Percentiles rank a stretch among this genome's conserved stretches.
Conservation (phyloP, 2,888 invertebrate genomes). For the Thecophora atra region DNA sequence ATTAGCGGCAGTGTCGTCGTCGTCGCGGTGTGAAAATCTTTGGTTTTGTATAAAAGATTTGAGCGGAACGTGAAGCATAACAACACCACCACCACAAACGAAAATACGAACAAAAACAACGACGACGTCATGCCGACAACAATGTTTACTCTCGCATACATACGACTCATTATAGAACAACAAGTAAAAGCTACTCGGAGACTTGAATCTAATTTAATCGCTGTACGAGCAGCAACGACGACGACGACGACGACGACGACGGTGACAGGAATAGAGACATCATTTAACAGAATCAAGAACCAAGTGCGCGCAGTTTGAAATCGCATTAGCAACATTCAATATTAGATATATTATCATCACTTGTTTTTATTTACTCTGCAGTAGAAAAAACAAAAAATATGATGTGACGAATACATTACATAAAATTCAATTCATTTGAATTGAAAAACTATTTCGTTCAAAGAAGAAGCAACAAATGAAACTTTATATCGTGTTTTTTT, state of each 20-base stretch:
- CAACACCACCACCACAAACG: conserved; percentile 14
- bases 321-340: conserved; percentile 9
- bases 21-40: conserved; percentile 8
- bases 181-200: not conserved
- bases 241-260: too few relatives aligned
- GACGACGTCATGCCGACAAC: not conserved
- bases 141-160: not conserved
- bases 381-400: conserved; percentile 9
- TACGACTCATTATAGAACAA: too few relatives aligned
- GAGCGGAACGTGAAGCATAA: conserved; percentile 22
- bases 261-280: not conserved
- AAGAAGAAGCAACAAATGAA: conserved; percentile 11
- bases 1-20: not conserved
- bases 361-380: conserved; percentile 7
- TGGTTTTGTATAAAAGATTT: conserved; percentile 17
- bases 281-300: conserved; percentile 21
- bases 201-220: conserved; percentile 33
- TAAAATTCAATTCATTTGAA: conserved; percentile 8
- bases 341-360: conserved; percentile 17
- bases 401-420: not conserved
- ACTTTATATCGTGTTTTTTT: not conserved
- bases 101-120: not conserved
- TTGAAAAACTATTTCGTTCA: not conserved
- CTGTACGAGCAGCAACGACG: not conserved
- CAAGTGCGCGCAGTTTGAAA: conserved; percentile 8